Evolutionary conservation across 2,888 invertebrate species (phyloP).

Genomic region (Parnassius smintheus): DNA sequence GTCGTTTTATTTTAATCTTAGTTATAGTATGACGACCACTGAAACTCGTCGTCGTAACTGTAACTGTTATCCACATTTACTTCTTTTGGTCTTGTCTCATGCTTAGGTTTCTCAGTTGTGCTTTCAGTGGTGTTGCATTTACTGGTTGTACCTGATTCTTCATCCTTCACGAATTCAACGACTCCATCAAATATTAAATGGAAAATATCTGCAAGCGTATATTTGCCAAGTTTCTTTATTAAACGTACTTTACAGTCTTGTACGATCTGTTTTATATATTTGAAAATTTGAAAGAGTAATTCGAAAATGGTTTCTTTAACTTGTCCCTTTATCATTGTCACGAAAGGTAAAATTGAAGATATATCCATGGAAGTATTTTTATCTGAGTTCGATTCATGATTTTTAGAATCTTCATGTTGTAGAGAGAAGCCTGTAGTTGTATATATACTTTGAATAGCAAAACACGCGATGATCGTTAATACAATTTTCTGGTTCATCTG

Average conservation of each 20-base stretch:
- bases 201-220: slow-evolving; percentile 50
- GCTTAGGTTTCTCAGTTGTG: slow-evolving; percentile 3
- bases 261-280: slow-evolving; percentile 39
- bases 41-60: slow-evolving; percentile 6
- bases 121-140: slow-evolving; percentile 4
- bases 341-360: slow-evolving; percentile 37
- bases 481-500: slow-evolving; percentile 36
- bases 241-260: slow-evolving; percentile 47
- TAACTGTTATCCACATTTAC: neutral
- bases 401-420: neutral
- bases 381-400: slow-evolving; percentile 20
- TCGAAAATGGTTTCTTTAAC: slow-evolving; percentile 49
- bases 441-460: slow-evolving; percentile 1
- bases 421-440: neutral
- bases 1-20: slow-evolving; percentile 1
- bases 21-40: slow-evolving; percentile 12
- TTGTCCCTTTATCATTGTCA: slow-evolving; percentile 43
- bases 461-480: slow-evolving; percentile 10
- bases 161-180: slow-evolving; percentile 40
- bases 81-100: neutral
- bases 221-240: slow-evolving; percentile 46
- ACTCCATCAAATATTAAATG: slow-evolving; percentile 46
- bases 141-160: slow-evolving; percentile 2
- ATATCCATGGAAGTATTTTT: slow-evolving; percentile 37
- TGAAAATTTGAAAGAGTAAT: slow-evolving; percentile 39